Base-by-base conservation (phyloP, 2,797 vertebrate genomes). In the Coluber constrictor region DNA sequence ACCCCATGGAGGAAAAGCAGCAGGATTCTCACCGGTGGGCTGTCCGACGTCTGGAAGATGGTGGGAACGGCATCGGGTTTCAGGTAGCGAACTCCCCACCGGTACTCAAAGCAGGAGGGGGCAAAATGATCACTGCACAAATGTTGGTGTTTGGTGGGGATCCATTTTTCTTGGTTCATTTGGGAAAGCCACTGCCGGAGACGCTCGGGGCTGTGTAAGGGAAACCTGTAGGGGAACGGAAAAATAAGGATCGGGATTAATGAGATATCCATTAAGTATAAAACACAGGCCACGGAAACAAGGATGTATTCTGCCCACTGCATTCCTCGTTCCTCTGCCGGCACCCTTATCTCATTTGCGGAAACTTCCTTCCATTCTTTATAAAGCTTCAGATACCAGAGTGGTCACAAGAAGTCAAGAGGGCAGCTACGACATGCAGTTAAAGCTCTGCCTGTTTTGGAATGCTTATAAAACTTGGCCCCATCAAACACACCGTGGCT, bases 71-170 rank as follows among this genome's bases (percentile, higher is more conserved):
- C 98, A 0, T 98, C 96, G 0, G 93, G 97, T 92, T 97, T 96
- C 0, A 98, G 97, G 94, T 98, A 98, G 4, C 97, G 97, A 88
- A 98, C 97, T 0, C 98, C 98, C 97, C 98, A 98, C 12, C 97
- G 96, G 66, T 97, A 96, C 90, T 97, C 98, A 94, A 98, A 98
- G 94, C 98, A 98, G 8, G 98, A 97, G 0, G 97, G 95, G 0
- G 96, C 95, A 70, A 98, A 98, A 88, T 98, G 98, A 47, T 98
- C 96, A 0, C 98, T 98, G 96, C 98, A 98, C 32, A 98, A 95
- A 29, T 98, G 98, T 93, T 98, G 98, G 93, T 98, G 98, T 51
- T 97, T 96, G n/a, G 98, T 98, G 0, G 98, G 98, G 29, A 96
- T 95, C 98, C 98, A 98, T 93, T 96, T 97, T 91, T 98, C 97